Evolutionary conservation across 2,888 invertebrate genomes (phyloP).

Genomic region (Ichneumoninae sp.): DNA sequence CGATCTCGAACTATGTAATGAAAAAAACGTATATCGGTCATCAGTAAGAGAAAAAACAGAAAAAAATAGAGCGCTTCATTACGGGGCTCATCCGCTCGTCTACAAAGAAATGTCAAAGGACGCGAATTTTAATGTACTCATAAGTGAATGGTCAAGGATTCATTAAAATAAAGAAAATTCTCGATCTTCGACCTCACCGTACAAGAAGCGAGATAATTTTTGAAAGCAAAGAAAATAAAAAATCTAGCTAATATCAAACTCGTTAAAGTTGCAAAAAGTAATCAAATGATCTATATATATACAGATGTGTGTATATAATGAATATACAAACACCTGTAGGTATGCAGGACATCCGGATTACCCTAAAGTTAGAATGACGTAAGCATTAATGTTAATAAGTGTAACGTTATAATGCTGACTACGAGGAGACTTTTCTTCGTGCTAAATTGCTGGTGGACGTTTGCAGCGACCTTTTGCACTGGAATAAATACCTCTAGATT

Average conservation of each 20-base stretch:
- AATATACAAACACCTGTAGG: conserved; percentile 44
- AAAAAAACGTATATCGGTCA: conserved; percentile 6
- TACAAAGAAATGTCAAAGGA: neutral
- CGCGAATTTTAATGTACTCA: neutral
- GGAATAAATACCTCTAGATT: conserved; percentile 58
- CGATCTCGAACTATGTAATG: neutral
- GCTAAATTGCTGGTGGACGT: conserved; percentile 63
- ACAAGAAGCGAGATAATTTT: conserved; percentile 15
- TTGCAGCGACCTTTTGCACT: conserved; percentile 65
- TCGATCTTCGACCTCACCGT: conserved; percentile 5
- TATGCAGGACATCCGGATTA: conserved; percentile 61
- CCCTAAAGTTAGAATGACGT: conserved; percentile 62
- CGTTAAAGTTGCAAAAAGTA: conserved; percentile 71
- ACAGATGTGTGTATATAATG: conserved; percentile 45
- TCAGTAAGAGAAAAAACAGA: neutral
- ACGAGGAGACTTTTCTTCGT: conserved; percentile 57
- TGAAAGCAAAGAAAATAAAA: conserved; percentile 45
- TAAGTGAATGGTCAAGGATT: neutral
- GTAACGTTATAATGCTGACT: conserved; percentile 64
- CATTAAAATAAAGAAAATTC: neutral
- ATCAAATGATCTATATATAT: conserved; percentile 73
- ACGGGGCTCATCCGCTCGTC: neutral
- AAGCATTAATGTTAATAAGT: conserved; percentile 69
- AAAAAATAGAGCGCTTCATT: neutral
- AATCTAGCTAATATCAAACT: conserved; percentile 63